These are phyloP conservation scores for Drosophila suboccidentalis DNA, from an alignment of 2,888 invertebrate species.

Conservation along the genomic window DNA sequence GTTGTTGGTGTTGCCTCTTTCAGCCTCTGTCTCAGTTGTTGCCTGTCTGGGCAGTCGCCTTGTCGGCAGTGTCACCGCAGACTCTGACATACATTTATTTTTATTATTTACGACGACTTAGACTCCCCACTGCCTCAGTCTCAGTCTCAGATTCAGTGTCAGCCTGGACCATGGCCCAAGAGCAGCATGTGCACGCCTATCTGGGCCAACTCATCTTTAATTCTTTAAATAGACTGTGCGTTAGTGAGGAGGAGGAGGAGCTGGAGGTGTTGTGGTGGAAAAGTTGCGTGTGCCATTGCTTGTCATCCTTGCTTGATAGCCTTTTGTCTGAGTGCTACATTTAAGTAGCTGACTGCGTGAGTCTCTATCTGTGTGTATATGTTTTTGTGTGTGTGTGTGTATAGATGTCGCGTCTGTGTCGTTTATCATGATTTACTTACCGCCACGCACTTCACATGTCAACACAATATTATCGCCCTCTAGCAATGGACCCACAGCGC, in stretches of 20 bases:
- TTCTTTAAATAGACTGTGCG: slow-evolving; percentile 79
- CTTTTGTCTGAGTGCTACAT: slow-evolving; percentile 81
- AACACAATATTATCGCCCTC: slow-evolving; percentile 93
- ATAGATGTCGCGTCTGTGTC: slow-evolving; percentile 63
- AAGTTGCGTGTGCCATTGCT: slow-evolving; percentile 63
- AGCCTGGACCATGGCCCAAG: slow-evolving; percentile 19
- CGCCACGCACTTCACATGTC: slow-evolving; percentile 95
- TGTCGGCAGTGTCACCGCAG: slow-evolving; percentile 71
- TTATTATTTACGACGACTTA: slow-evolving; percentile 82
- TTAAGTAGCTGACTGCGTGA: slow-evolving; percentile 67
- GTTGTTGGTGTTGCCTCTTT: slow-evolving; percentile 25
- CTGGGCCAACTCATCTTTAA: slow-evolving; percentile 75
- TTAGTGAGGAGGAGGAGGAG: slow-evolving; percentile 24
- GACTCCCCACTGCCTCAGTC: slow-evolving; percentile 38
- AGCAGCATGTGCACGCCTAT: slow-evolving; percentile 57
- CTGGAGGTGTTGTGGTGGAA: not conserved
- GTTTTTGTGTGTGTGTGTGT: slow-evolving; percentile 20
- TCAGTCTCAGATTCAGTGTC: slow-evolving; percentile 1
- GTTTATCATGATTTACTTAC: slow-evolving; percentile 87
- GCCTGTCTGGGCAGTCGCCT: slow-evolving; percentile 23
- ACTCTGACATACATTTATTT: slow-evolving; percentile 82
- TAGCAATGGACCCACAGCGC: slow-evolving; percentile 92
- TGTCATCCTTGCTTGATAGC: slow-evolving; percentile 71
- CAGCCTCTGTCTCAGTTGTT: slow-evolving; percentile 14
- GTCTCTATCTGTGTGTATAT: slow-evolving; percentile 26